Evolutionary conservation across 1,140 invertebrate species (phyloP).

Genomic region (Drosophila nigrodunni): DNA sequence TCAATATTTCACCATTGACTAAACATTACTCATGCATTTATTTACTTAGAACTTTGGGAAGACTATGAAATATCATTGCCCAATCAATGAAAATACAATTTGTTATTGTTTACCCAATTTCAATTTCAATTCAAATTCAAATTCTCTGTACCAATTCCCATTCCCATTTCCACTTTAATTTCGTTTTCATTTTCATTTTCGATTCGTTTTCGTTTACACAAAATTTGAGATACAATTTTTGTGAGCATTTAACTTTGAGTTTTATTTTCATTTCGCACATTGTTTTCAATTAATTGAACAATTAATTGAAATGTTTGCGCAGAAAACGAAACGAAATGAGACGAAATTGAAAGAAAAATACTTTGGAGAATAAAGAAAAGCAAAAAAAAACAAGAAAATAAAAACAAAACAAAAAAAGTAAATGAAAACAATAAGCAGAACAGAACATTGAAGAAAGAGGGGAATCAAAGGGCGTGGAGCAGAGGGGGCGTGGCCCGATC

Average conservation of each 20-base stretch:
- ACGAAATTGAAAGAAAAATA: slow-evolving; percentile 37
- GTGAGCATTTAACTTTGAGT: slow-evolving; percentile 17
- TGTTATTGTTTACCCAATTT: slow-evolving; percentile 42
- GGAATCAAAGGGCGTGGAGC: not conserved
- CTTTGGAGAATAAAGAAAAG: slow-evolving; percentile 20
- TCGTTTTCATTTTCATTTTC: slow-evolving; percentile 23
- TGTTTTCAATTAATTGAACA: slow-evolving; percentile 70
- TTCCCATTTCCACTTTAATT: slow-evolving; percentile 18
- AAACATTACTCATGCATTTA: slow-evolving; percentile 38
- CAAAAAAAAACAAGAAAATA: not conserved
- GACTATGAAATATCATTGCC: slow-evolving; percentile 7
- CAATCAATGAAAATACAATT: slow-evolving; percentile 35
- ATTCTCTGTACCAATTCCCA: not conserved
- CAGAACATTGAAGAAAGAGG: not conserved
- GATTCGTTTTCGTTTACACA: slow-evolving; percentile 8
- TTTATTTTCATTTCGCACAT: slow-evolving; percentile 63
- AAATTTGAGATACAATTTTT: slow-evolving; percentile 4
- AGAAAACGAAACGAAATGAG: slow-evolving; percentile 40
- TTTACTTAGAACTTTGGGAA: slow-evolving; percentile 23
- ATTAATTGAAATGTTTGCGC: slow-evolving; percentile 79
- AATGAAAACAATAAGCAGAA: not conserved
- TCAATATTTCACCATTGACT: slow-evolving; percentile 20
- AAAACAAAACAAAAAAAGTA: slow-evolving; percentile 1
- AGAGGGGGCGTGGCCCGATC: slow-evolving; percentile 29
- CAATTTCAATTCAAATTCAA: slow-evolving; percentile 12